Conservation (phyloP, 2,888 invertebrate genomes). For the Panorpa germanica region DNA sequence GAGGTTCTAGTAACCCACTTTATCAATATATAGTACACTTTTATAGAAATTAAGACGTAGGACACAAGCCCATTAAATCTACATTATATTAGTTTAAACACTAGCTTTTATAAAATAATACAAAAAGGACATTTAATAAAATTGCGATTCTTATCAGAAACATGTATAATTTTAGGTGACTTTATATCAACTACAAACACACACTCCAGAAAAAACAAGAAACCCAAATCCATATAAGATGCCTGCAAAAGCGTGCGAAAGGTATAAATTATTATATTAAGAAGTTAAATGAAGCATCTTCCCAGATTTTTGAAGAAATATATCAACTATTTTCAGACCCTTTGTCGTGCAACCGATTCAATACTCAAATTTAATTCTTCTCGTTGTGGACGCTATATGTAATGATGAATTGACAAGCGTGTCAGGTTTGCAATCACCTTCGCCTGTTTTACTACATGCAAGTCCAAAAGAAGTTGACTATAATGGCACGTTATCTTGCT, state of each 20-base stretch:
- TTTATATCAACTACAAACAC: conserved; percentile 32
- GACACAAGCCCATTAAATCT: too few species aligned
- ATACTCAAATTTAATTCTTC: conserved; percentile 56
- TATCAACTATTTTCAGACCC: conserved; percentile 24
- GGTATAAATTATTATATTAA: conserved; percentile 12
- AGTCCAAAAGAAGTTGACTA: conserved; percentile 20
- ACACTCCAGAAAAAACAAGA: too few species aligned
- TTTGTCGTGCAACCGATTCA: conserved; percentile 58
- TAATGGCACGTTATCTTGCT: conserved; percentile 42
- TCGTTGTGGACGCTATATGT: conserved; percentile 54
- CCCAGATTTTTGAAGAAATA: neutral
- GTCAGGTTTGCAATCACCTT: conserved; percentile 22
- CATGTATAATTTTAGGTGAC: conserved; percentile 19
- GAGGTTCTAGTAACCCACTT: too few species aligned
- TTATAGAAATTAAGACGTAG: too few species aligned
- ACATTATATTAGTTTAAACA: conserved; percentile 2
- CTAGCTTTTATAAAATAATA: neutral
- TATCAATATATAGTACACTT: too few species aligned
- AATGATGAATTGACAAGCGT: conserved; percentile 27
- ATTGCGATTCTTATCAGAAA: neutral
- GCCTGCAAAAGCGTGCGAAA: conserved; percentile 24
- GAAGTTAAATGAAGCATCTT: neutral
- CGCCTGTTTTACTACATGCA: conserved; percentile 15
- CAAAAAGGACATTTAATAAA: conserved; percentile 1
- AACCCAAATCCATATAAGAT: conserved; percentile 27